Evolutionary conservation across 2,113 vertebrate species (phyloP).

Genomic region (Morone saxatilis): DNA sequence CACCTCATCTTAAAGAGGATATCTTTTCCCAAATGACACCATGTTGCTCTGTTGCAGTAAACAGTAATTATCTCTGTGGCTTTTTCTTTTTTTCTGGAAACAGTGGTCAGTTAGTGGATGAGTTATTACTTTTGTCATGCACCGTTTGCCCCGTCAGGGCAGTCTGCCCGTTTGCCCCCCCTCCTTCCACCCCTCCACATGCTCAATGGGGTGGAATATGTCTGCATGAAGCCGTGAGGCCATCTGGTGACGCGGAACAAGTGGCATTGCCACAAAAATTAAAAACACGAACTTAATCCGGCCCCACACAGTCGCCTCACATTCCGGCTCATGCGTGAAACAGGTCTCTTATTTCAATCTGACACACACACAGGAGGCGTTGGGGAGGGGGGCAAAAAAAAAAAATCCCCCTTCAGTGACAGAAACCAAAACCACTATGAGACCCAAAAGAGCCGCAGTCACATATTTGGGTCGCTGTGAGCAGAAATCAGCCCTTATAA

Average conservation of each 20-base stretch:
- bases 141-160: constrained; percentile 36
- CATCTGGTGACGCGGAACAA: constrained; percentile 80
- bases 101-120: not conserved
- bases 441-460: not conserved
- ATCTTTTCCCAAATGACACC: not conserved
- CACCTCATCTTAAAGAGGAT: not conserved
- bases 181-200: constrained; percentile 18
- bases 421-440: not conserved
- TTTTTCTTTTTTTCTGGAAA: not conserved
- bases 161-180: constrained; percentile 33
- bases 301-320: constrained; percentile 28
- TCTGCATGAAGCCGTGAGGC: constrained; percentile 61
- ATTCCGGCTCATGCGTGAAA: constrained; percentile 25
- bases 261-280: constrained; percentile 70
- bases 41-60: not conserved
- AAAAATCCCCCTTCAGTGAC: not conserved
- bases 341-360: not conserved
- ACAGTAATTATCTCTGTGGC: not conserved
- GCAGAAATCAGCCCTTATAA: not conserved
- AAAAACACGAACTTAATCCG: constrained; percentile 66
- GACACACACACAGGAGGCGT: not conserved
- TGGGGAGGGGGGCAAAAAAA: too few relatives aligned
- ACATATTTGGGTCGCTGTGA: constrained; percentile 25
- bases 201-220: constrained; percentile 61
- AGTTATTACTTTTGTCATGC: constrained; percentile 46